Evolutionary conservation across 2,113 vertebrate species (phyloP).

Genomic region (Aix galericulata): DNA sequence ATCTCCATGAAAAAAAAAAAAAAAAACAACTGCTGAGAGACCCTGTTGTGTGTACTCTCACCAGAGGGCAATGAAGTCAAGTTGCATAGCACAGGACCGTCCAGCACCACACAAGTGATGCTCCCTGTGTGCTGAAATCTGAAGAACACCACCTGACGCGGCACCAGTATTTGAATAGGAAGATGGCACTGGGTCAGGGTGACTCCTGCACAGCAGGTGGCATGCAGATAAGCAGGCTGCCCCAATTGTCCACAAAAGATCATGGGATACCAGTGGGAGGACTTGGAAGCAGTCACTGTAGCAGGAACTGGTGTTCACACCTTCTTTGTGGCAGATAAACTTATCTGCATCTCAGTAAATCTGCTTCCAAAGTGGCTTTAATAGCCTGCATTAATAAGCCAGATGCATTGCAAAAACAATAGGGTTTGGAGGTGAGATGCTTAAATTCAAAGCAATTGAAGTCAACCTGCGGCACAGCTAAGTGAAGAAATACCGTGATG

Average conservation of each 20-base stretch:
- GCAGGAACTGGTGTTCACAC: slow-evolving; percentile 40
- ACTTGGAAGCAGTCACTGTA: background rate
- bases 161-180: slow-evolving; percentile 9
- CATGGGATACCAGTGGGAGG: background rate
- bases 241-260: background rate
- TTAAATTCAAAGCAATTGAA: background rate
- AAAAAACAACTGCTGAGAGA: background rate
- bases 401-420: background rate
- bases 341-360: slow-evolving; percentile 20
- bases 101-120: background rate
- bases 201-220: slow-evolving; percentile 50
- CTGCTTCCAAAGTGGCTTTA: slow-evolving; percentile 19
- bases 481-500: background rate
- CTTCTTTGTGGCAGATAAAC: slow-evolving; percentile 26
- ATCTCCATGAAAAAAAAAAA: background rate
- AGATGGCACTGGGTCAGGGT: slow-evolving; percentile 42
- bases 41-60: slow-evolving; percentile 39
- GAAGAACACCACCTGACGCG: background rate
- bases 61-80: slow-evolving; percentile 61
- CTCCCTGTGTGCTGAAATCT: background rate
- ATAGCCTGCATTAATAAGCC: background rate
- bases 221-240: slow-evolving; percentile 17
- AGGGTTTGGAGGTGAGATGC: background rate
- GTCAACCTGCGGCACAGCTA: background rate
- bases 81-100: background rate